These are phyloP conservation scores for Drosophila sp. DNA, from an alignment of 1,140 invertebrate genomes.

Conservation along the genomic window DNA sequence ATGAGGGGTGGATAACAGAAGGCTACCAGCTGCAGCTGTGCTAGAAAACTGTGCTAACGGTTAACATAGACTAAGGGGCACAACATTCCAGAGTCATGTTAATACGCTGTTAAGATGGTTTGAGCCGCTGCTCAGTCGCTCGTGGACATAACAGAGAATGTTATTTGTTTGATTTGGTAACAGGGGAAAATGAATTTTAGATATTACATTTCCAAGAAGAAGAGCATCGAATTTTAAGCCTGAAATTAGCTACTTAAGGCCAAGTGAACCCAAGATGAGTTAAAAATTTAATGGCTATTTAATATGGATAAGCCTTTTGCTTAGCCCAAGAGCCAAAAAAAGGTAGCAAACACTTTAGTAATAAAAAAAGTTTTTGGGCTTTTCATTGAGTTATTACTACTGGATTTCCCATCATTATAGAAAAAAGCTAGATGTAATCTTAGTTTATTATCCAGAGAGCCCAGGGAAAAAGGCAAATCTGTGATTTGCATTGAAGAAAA, in stretches of 20 bases:
- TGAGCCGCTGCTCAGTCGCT: not conserved
- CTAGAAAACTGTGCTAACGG: conserved; percentile 62
- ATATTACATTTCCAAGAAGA: not conserved
- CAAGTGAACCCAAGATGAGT: conserved; percentile 5
- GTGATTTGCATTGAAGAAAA: conserved; percentile 10
- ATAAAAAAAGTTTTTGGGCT: conserved; percentile 11
- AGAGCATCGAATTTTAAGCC: not conserved
- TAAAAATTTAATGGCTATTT: conserved; percentile 9
- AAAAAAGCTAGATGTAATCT: conserved; percentile 12
- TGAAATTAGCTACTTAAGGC: not conserved
- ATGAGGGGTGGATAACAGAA: conserved; percentile 10
- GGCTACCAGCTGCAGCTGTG: not conserved
- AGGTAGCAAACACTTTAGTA: conserved; percentile 9
- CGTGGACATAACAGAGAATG: not conserved
- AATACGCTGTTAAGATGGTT: not conserved
- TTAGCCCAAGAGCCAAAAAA: not conserved
- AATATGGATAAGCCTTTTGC: conserved; percentile 2
- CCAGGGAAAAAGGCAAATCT: not conserved
- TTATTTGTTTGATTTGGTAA: not conserved
- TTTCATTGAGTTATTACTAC: conserved; percentile 11
- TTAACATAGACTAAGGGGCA: conserved; percentile 44
- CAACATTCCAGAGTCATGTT: conserved; percentile 4
- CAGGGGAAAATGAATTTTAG: too few relatives aligned
- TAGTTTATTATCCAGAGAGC: conserved; percentile 6
- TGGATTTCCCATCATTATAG: conserved; percentile 11